Base-by-base conservation (phyloP, 2,888 invertebrate species). In the Caradrina kadenii region DNA sequence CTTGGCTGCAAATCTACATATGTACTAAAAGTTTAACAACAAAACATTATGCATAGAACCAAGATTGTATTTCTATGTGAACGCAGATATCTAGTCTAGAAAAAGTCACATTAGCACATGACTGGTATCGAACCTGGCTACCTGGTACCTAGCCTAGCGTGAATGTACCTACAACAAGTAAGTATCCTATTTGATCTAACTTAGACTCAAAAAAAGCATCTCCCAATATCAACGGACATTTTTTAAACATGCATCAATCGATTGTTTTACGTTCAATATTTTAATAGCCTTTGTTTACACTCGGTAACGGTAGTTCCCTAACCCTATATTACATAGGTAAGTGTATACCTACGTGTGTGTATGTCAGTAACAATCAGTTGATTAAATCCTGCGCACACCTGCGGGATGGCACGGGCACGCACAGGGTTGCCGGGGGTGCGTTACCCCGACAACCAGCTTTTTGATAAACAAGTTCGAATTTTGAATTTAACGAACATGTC, bases 341-440 rank as follows among this genome's bases (percentile, higher is more conserved):
- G 77, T 74, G 35, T 11, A 78, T 80, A 49, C 56, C 0, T 53
- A 58, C 63, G 68, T 73, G 69, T 84, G 82, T 76, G 80, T 80
- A 79, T 77, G 74, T 91, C 90, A 88, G 90, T 89, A 86, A 89
- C 92, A 94, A 94, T 94, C 93, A 94, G 92, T 92, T 92, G 94
- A 94, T 94, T 93, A 93, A 95, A 94, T 94, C 94, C 94, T 80
- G 82, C 69, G 90, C 93, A 93, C 95, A 94, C 94, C 94, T 94
- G 94, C 94, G 87, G 87, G 89, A 86, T 83, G 87, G 88, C 81
- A 82, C 81, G 74, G 75, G 83, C 55, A 53, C 63, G 69, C 61
- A 77, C 78, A 76, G 87, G 88, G 86, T 52, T 19, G 58, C 45
- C 72, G 78, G 78, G 87, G 89, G 87, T 79, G 88, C 87, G 94